Conservation (phyloP, 2,113 vertebrate species). For the Amblyornis subalaris region DNA sequence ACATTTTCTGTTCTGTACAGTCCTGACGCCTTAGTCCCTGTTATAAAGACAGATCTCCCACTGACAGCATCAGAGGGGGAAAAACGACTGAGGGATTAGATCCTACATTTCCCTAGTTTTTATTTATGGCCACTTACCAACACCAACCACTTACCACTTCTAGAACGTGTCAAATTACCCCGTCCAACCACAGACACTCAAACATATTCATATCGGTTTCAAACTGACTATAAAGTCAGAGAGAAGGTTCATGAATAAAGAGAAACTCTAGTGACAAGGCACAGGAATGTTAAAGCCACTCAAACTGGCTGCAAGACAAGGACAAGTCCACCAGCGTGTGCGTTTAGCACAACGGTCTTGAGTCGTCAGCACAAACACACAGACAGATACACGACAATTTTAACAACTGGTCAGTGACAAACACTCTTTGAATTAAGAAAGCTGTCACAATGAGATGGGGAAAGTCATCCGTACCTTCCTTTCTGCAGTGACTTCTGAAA, state of each 20-base stretch:
- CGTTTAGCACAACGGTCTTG: background rate
- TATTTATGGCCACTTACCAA: constrained; percentile 18
- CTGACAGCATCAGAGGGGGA: background rate
- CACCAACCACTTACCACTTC: background rate
- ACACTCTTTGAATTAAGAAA: constrained; percentile 13
- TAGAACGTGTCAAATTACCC: background rate
- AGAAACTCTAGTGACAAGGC: background rate
- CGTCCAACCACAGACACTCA: background rate
- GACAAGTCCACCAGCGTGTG: background rate
- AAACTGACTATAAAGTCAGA: background rate
- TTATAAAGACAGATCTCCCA: background rate
- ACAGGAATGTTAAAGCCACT: background rate
- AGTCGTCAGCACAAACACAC: background rate
- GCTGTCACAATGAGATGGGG: background rate
- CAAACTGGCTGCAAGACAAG: background rate
- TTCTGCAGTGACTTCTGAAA: constrained; percentile 34
- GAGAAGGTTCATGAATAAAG: background rate
- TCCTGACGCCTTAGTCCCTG: background rate
- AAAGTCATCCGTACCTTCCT: background rate
- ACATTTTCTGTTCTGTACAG: background rate
- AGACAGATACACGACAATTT: background rate
- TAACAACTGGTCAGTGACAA: background rate
- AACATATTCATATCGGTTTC: background rate
- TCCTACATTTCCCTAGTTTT: background rate
- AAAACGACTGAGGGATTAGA: background rate